Evolutionary conservation across 1,140 invertebrate species (phyloP).

Genomic region (Sesamia nonagrioides): DNA sequence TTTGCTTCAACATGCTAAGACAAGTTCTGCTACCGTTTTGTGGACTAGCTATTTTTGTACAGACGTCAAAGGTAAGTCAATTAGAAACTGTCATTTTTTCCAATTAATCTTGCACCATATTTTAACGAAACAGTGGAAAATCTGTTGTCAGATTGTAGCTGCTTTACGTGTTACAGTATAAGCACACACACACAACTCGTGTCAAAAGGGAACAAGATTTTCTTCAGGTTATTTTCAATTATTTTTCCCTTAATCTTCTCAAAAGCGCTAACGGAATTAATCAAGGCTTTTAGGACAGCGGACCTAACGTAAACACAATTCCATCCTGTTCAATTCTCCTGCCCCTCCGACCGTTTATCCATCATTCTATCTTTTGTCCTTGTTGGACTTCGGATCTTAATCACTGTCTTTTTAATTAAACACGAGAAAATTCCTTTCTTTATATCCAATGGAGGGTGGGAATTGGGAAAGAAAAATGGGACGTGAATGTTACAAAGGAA

Average conservation of each 20-base stretch:
- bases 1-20: no score
- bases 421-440: slow-evolving; percentile 32
- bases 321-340: slow-evolving; percentile 11
- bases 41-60: no score
- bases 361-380: slow-evolving; percentile 35
- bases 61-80: no score
- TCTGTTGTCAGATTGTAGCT: no score
- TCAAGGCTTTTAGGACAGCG: background rate
- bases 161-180: no score
- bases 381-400: slow-evolving; percentile 28
- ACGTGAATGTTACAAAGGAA: slow-evolving; percentile 15
- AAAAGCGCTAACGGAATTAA: background rate
- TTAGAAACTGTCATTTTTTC: no score
- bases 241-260: background rate
- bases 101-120: no score
- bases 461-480: slow-evolving; percentile 29
- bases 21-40: no score
- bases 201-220: background rate
- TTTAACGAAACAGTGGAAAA: no score
- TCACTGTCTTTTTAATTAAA: slow-evolving; percentile 42
- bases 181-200: no score
- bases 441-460: background rate
- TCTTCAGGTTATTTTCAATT: background rate
- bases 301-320: slow-evolving; percentile 17
- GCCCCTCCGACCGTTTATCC: slow-evolving; percentile 21